These are phyloP conservation scores for Ptychoptera contaminata DNA, from an alignment of 2,888 invertebrate species.

Conservation along the genomic window DNA sequence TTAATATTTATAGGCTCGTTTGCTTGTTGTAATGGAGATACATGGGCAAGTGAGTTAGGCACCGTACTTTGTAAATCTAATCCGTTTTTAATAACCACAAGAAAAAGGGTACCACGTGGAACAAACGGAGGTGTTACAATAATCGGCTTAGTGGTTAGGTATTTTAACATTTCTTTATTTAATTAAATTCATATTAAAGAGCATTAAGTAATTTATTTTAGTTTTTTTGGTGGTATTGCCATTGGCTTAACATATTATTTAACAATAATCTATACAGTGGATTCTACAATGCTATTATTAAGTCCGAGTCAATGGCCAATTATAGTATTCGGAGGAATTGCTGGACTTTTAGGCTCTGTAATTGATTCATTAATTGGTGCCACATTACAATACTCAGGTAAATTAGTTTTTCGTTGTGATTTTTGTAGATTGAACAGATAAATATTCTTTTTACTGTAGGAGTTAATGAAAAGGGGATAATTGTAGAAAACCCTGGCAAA, in stretches of 20 bases:
- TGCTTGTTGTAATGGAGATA: constrained; percentile 74
- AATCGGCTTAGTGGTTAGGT: constrained; percentile 38
- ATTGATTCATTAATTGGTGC: constrained; percentile 76
- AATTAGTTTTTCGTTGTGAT: constrained; percentile 6
- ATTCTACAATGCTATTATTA: constrained; percentile 36
- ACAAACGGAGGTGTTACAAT: constrained; percentile 78
- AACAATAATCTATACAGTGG: constrained; percentile 45
- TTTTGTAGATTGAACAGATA: background rate
- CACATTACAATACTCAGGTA: constrained; percentile 72
- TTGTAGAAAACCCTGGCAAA: constrained; percentile 55
- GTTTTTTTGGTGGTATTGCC: constrained; percentile 32
- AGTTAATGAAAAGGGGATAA: constrained; percentile 45
- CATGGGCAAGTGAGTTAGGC: constrained; percentile 82
- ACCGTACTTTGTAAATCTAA: constrained; percentile 50
- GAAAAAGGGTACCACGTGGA: constrained; percentile 62
- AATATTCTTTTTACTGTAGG: constrained; percentile 34
- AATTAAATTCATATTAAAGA: background rate
- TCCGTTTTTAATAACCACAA: constrained; percentile 59
- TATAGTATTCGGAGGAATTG: constrained; percentile 50
- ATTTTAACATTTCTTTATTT: background rate
- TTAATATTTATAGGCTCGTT: constrained; percentile 39
- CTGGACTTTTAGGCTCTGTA: constrained; percentile 64
- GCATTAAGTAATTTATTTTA: constrained; percentile 14
- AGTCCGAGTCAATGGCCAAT: constrained; percentile 68
- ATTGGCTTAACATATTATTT: constrained; percentile 61